Base-by-base conservation (phyloP, 1,140 invertebrate species). In the Ylistrum balloti region DNA sequence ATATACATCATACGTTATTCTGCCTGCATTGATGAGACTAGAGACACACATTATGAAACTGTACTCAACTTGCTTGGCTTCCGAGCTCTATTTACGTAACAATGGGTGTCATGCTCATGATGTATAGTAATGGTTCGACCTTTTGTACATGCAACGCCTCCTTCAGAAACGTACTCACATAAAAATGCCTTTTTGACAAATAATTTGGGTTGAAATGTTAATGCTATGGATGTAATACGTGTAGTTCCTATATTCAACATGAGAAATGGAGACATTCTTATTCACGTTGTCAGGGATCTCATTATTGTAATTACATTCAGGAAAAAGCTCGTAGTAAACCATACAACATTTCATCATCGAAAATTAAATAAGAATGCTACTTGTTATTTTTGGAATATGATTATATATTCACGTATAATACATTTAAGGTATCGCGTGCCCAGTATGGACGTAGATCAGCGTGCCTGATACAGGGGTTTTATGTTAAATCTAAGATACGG, bases 171-270 rank as follows among this genome's bases (percentile, higher is more conserved):
- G 7, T 7, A 74, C 22, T 9, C 56, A 17, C 56, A 74, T 74
- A 74, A 74, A 74, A 74, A 74, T 74, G 56, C 56, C 56, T 74
- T 74, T 74, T 74, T 74, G 56, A 74, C 56, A 74, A 74, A 74
- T 28, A 74, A 74, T 74, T 74, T 28, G 56, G 56, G 56, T 74
- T 74, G 56, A 74, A 74, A 74, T 74, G 56, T 74, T 74, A 74
- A 74, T 74, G 56, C 56, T 74, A 74, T 17, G 56, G 56, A 28
- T 74, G 56, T 74, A 28, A 74, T 74, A n/a, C 56, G 56, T 74
- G 56, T 74, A 74, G 56, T 74, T 74, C 56, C n/a, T 74, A 28
- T n/a, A 74, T 74, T 28, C 56, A 74, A 74, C 56, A 28, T 1
- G 56, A 74, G 56, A 28, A 74, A 74, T 74, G 56, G 56, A 74